These are phyloP conservation scores for Plutomurus gul DNA, from an alignment of 1,140 invertebrate genomes.

Conservation along the genomic window DNA sequence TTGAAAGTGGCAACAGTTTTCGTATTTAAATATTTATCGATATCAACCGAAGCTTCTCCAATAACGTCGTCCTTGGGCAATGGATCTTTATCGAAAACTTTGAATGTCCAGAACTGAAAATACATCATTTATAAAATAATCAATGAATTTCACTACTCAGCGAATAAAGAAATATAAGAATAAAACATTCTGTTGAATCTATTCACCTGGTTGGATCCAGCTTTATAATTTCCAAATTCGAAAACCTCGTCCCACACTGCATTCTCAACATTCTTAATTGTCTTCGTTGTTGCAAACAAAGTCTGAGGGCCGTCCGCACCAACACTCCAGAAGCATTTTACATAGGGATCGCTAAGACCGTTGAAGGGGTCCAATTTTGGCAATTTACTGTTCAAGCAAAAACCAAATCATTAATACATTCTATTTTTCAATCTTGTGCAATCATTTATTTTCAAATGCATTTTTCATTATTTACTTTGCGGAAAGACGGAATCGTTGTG, in stretches of 20 bases:
- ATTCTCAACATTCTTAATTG: slow-evolving; percentile 40
- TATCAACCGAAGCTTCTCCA: slow-evolving; percentile 36
- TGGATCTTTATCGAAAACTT: slow-evolving; percentile 40
- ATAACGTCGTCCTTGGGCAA: slow-evolving; percentile 20
- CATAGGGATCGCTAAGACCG: slow-evolving; percentile 29
- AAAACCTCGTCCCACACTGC: slow-evolving; percentile 39
- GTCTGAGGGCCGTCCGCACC: slow-evolving; percentile 31
- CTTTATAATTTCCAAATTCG: slow-evolving; percentile 46
- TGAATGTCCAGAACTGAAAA: slow-evolving; percentile 42
- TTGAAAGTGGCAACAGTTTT: not conserved
- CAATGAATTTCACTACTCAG: no score
- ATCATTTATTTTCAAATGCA: not conserved
- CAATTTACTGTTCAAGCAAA: not conserved
- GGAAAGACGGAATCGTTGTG: slow-evolving; percentile 21
- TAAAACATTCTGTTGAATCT: not conserved
- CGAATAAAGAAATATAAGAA: no score
- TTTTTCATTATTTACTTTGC: slow-evolving; percentile 16
- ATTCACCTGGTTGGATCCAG: slow-evolving; percentile 32
- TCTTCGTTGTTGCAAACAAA: slow-evolving; percentile 33
- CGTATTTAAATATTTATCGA: not conserved
- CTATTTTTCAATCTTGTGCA: not conserved
- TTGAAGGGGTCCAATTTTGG: slow-evolving; percentile 18
- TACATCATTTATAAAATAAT: no score
- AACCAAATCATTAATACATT: not conserved
- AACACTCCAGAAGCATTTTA: slow-evolving; percentile 39